These are phyloP conservation scores for Microctonus brassicae DNA, from an alignment of 2,888 invertebrate genomes.

Conservation along the genomic window DNA sequence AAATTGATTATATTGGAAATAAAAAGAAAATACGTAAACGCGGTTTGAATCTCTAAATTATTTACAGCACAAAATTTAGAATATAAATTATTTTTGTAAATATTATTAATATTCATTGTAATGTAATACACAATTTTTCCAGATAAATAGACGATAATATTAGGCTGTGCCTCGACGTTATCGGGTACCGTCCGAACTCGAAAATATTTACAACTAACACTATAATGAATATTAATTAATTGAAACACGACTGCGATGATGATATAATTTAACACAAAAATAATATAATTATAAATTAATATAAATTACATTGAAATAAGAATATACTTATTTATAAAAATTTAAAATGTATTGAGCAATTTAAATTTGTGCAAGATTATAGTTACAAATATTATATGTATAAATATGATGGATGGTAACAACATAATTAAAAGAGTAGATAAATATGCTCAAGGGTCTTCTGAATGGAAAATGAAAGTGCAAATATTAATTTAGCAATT, in stretches of 20 bases:
- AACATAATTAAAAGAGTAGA: not conserved
- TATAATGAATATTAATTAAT: too few species aligned
- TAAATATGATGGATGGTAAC: not conserved
- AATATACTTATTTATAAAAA: not conserved
- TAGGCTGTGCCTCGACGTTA: too few species aligned
- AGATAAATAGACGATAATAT: not conserved
- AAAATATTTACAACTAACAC: too few species aligned
- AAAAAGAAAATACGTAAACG: conserved; percentile 44
- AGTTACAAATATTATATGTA: not conserved
- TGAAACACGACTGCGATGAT: too few species aligned
- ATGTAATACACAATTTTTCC: not conserved
- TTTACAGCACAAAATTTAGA: not conserved
- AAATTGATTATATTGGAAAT: conserved; percentile 19
- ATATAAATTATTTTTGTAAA: not conserved
- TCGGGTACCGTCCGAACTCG: too few species aligned
- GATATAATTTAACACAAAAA: too few species aligned
- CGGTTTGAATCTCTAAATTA: conserved; percentile 16
- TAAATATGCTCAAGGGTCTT: not conserved
- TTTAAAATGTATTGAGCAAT: not conserved
- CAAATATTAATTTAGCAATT: not conserved
- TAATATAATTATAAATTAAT: too few species aligned
- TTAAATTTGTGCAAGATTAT: not conserved
- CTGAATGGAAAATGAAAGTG: not conserved
- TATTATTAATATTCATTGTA: not conserved
- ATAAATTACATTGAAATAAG: too few species aligned